Evolutionary conservation across 2,888 invertebrate genomes (phyloP).

Genomic region (Isotomurus palustris): DNA sequence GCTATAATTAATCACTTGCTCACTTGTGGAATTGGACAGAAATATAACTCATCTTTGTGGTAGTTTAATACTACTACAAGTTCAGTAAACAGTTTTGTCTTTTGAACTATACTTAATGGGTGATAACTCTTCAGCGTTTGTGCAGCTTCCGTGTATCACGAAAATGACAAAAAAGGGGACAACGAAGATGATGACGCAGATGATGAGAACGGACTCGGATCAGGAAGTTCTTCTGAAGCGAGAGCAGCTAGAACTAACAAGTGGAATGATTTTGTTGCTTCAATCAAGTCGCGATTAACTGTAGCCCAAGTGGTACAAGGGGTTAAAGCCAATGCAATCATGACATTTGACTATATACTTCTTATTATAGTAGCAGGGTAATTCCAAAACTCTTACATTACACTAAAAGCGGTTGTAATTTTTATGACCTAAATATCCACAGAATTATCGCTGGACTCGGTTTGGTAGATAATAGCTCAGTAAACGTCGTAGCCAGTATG

Average conservation of each 20-base stretch:
- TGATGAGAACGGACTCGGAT: neutral
- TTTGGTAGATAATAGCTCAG: conserved; percentile 67
- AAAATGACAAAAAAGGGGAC: conserved; percentile 1
- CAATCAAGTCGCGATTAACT: conserved; percentile 63
- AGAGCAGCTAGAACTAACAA: conserved; percentile 49
- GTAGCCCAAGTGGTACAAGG: conserved; percentile 67
- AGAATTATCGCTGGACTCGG: conserved; percentile 72
- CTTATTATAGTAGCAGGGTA: conserved; percentile 67
- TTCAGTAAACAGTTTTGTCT: neutral
- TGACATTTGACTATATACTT: conserved; percentile 73
- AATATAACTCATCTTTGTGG: conserved; percentile 35
- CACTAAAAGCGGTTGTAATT: conserved; percentile 22
- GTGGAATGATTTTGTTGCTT: conserved; percentile 63
- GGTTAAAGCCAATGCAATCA: conserved; percentile 62
- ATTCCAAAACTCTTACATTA: conserved; percentile 49
- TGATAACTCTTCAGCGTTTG: conserved; percentile 19
- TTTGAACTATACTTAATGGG: neutral
- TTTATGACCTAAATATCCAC: conserved; percentile 27
- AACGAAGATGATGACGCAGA: neutral
- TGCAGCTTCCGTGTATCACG: conserved; percentile 24
- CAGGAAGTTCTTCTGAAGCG: neutral
- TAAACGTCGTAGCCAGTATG: conserved; percentile 73
- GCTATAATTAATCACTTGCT: conserved; percentile 32
- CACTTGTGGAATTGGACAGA: conserved; percentile 34
- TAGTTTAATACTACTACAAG: conserved; percentile 10